phyloP scores from a whole-genome alignment of 2,113 vertebrate genomes.

The Nicator chloris region DNA sequence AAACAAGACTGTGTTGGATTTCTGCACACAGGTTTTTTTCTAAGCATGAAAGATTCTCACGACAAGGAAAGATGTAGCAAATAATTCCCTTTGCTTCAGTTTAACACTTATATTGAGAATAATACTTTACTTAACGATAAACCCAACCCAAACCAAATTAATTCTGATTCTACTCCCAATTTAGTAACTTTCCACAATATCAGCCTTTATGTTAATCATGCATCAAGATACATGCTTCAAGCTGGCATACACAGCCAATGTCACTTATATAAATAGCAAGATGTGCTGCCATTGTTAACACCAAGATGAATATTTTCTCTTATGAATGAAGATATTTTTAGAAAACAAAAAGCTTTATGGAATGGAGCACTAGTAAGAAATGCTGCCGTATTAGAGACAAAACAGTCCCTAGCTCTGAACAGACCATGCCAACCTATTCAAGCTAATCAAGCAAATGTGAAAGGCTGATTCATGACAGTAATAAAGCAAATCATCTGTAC shows the following conservation, averaged over 20 bases:
- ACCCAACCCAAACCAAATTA: not conserved
- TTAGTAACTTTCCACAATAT: not conserved
- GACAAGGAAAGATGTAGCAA: not conserved
- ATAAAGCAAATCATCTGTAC: conserved; percentile 1
- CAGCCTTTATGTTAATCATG: not conserved
- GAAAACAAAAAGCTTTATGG: not conserved
- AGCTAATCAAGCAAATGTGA: not conserved
- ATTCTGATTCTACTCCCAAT: not conserved
- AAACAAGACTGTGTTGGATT: not conserved
- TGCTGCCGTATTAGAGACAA: not conserved
- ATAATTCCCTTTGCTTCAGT: not conserved
- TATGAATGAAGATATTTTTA: not conserved
- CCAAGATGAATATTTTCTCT: not conserved
- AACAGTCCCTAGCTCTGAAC: not conserved
- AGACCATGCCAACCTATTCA: not conserved
- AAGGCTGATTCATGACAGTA: not conserved
- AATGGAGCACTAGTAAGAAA: not conserved
- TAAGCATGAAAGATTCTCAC: not conserved
- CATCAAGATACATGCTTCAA: not conserved
- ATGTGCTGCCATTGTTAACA: not conserved
- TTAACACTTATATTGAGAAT: not conserved
- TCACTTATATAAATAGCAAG: not conserved
- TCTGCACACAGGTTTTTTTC: not conserved
- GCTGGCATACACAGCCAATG: not conserved
- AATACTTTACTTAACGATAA: not conserved